Conservation (phyloP, 2,888 invertebrate species). For the Tromatobia lineatoria region DNA sequence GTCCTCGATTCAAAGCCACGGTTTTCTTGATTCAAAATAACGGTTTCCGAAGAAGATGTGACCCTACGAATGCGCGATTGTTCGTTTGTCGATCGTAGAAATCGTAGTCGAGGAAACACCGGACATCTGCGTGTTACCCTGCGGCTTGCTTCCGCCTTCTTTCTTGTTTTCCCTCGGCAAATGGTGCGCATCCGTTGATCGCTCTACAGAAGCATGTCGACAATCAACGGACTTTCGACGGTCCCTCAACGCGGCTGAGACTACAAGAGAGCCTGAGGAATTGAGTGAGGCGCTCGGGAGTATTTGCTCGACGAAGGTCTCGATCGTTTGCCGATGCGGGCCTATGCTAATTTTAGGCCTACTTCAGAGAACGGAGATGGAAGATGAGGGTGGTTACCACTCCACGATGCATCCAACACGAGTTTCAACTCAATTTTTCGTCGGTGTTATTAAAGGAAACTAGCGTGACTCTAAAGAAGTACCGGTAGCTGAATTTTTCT, state of each 20-base stretch:
- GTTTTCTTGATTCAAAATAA: no score
- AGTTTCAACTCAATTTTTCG: slow-evolving; percentile 16
- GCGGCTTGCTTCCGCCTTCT: slow-evolving; percentile 36
- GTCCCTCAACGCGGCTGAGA: slow-evolving; percentile 11
- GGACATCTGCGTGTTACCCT: slow-evolving; percentile 37
- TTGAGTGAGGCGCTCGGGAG: slow-evolving; percentile 19
- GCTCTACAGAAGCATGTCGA: background rate
- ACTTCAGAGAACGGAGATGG: slow-evolving; percentile 11
- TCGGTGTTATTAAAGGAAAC: slow-evolving; percentile 5
- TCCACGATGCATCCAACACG: slow-evolving; percentile 7
- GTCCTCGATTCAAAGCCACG: no score
- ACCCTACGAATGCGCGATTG: no score
- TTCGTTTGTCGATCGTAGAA: no score
- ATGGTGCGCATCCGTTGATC: slow-evolving; percentile 9
- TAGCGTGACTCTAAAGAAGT: background rate
- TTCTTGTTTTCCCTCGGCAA: slow-evolving; percentile 1
- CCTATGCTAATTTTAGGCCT: slow-evolving; percentile 68
- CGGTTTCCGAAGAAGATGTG: no score
- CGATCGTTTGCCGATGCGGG: slow-evolving; percentile 59
- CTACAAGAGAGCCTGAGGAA: background rate
- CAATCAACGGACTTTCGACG: background rate
- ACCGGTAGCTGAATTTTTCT: background rate
- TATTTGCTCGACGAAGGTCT: slow-evolving; percentile 61
- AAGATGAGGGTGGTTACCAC: background rate
- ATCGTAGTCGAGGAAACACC: background rate